Percentiles rank a stretch among this genome's conserved stretches.
Evolutionary conservation across 2,113 vertebrate species (phyloP).

Genomic region (Ursus arctos): DNA sequence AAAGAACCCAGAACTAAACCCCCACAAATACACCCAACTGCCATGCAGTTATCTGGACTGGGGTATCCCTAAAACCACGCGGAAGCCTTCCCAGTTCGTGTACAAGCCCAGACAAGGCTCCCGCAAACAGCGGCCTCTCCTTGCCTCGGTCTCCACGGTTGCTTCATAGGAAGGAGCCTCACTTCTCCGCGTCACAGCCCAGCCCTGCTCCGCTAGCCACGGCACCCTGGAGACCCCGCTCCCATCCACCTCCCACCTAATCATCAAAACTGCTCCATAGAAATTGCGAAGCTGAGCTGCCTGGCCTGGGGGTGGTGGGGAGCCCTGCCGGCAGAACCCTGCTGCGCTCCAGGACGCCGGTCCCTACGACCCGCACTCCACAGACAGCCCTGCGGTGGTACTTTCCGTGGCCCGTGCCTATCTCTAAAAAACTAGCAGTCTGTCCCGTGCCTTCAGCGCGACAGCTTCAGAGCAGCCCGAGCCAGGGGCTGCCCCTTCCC

Average conservation of each 20-base stretch:
- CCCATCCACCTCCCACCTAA: not conserved
- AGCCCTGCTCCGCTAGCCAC: not conserved
- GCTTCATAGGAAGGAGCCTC: not conserved
- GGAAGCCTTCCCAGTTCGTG: not conserved
- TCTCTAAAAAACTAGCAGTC: not conserved
- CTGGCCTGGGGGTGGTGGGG: not conserved
- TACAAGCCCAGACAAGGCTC: not conserved
- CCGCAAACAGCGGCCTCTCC: not conserved
- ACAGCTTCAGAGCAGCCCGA: not conserved
- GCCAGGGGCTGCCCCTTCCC: not conserved
- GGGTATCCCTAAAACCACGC: not conserved
- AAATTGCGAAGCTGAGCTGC: not conserved
- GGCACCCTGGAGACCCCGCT: too few species aligned
- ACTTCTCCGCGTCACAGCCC: too few species aligned
- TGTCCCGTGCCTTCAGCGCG: not conserved
- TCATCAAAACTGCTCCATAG: not conserved
- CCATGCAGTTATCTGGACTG: not conserved
- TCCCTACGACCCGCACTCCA: accelerated
- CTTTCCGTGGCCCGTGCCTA: not conserved
- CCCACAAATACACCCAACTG: not conserved
- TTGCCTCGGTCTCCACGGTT: not conserved
- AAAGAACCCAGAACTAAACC: not conserved
- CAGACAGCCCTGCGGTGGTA: accelerated
- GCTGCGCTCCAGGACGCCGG: accelerated
- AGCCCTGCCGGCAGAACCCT: accelerated